These are phyloP conservation scores for Puma concolor DNA, from an alignment of 2,113 vertebrate species.

Conservation along the genomic window DNA sequence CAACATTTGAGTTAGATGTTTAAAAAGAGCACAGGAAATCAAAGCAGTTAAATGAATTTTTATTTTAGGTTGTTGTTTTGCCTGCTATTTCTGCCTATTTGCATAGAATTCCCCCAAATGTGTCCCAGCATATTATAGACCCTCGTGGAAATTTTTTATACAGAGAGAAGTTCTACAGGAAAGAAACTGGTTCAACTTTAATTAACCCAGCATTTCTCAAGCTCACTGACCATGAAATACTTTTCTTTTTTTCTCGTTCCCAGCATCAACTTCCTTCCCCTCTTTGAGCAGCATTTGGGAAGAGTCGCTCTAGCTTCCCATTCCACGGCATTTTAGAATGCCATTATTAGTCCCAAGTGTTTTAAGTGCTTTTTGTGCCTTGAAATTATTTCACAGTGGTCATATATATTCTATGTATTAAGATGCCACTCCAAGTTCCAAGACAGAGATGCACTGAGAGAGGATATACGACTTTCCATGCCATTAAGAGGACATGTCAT, in stretches of 20 bases:
- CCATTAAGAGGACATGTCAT: not conserved
- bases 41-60: constrained; percentile 46
- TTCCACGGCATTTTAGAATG: not conserved
- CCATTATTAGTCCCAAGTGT: not conserved
- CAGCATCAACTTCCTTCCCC: not conserved
- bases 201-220: constrained; percentile 36
- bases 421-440: not conserved
- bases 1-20: constrained; percentile 41
- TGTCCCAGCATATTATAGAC: not conserved
- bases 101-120: not conserved
- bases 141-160: not conserved
- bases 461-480: not conserved
- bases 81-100: constrained; percentile 21
- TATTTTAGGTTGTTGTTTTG: constrained; percentile 14
- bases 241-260: not conserved
- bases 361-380: not conserved
- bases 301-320: not conserved
- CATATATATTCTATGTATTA: not conserved
- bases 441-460: not conserved
- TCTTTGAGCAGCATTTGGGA: not conserved
- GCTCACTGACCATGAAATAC: not conserved
- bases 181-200: constrained; percentile 36
- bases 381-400: not conserved
- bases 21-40: constrained; percentile 55
- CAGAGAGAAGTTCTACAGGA: not conserved